These are phyloP conservation scores for Pardalotus punctatus DNA, from an alignment of 2,113 vertebrate genomes.

Conservation along the genomic window DNA sequence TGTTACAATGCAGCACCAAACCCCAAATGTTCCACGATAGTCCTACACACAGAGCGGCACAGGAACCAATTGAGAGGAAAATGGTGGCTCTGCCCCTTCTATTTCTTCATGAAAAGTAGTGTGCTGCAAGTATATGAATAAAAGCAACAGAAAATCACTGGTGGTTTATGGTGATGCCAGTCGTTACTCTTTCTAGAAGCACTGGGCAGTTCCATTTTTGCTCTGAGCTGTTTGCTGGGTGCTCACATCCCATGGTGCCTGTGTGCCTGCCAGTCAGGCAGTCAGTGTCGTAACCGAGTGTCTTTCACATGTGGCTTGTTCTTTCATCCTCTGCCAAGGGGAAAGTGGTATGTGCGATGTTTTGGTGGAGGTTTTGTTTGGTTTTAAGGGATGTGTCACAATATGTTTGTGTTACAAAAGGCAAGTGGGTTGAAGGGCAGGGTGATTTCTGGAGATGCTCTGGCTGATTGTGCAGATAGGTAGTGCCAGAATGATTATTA, in stretches of 20 bases:
- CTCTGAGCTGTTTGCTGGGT: neutral
- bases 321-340: slow-evolving; percentile 39
- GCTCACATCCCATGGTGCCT: neutral
- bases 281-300: neutral
- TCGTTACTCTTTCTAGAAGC: neutral
- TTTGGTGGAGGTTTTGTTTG: slow-evolving; percentile 8
- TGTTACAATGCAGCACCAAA: neutral
- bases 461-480: slow-evolving; percentile 15
- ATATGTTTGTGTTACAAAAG: slow-evolving; percentile 34
- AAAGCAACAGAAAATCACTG: neutral
- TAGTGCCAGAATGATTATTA: neutral
- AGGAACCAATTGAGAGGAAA: neutral
- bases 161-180: neutral
- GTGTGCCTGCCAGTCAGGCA: neutral
- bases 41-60: neutral
- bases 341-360: neutral
- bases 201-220: neutral
- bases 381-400: slow-evolving; percentile 23
- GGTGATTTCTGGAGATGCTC: slow-evolving; percentile 40
- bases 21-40: neutral
- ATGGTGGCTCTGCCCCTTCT: neutral
- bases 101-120: neutral
- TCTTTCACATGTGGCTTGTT: neutral
- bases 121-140: neutral
- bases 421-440: slow-evolving; percentile 52